These are phyloP conservation scores for Oikopleura albicans DNA, from an alignment of 23 tunicate genomes.

Conservation along the genomic window DNA sequence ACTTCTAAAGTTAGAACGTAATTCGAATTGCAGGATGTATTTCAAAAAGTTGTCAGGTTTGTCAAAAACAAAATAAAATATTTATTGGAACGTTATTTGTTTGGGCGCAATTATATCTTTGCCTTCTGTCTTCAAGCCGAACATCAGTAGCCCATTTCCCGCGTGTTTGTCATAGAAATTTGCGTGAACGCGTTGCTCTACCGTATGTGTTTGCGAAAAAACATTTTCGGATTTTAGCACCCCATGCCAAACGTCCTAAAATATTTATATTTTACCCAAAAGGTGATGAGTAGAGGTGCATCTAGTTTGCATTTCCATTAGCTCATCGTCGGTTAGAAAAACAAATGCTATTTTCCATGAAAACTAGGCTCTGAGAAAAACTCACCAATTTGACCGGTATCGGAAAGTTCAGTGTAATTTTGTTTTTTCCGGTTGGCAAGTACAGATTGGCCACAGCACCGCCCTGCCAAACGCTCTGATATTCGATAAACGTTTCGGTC, in stretches of 20 bases:
- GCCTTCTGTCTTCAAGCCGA: not conserved
- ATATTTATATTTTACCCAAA: not conserved
- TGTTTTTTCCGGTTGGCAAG: constrained; percentile 35
- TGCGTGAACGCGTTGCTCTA: not conserved
- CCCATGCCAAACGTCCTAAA: constrained; percentile 14
- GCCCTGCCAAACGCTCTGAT: constrained; percentile 44
- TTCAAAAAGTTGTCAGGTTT: no score
- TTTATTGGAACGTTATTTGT: no score
- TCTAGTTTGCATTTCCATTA: no score
- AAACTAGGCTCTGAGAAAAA: not conserved
- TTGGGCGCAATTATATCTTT: no score
- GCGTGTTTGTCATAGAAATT: not conserved
- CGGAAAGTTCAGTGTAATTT: constrained; percentile 45
- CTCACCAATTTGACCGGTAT: constrained; percentile 23
- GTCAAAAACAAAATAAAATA: no score
- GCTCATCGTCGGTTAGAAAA: not conserved
- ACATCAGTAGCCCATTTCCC: not conserved
- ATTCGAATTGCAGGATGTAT: no score
- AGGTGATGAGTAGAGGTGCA: not conserved
- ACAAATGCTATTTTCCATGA: not conserved
- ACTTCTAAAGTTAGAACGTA: no score
- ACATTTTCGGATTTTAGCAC: not conserved
- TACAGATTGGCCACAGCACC: constrained; percentile 73
- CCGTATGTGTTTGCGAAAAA: not conserved
- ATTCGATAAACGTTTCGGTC: not conserved